Evolutionary conservation across 2,113 vertebrate species (phyloP), one percentile per base, ranked within the genome.

Genomic region (Oncorhynchus tshawytscha): DNA sequence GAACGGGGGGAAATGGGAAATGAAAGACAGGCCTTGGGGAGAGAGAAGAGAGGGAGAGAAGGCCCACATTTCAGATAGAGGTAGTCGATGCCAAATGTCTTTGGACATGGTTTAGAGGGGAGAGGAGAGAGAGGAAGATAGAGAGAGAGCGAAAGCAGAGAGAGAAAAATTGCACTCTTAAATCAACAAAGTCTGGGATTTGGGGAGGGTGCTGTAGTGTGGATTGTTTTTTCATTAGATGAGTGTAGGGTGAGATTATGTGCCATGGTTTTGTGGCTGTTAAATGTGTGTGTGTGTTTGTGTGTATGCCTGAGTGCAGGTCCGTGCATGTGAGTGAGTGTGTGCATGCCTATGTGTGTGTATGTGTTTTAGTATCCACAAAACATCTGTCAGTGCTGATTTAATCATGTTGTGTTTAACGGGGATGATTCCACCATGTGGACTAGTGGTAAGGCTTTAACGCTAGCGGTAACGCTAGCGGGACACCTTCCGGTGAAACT

Each of bases 161-260:
- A 54, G 51, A 67, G 25, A 16, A 67, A 67, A 22, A 67, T 67
- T 31, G 24, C 65, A 67, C 22, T 31, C 25, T 27, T 67, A 31
- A 67, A 67, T 31, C 65, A 67, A 27, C 65, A 67, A 16, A 67
- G 62, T 65, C 62, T 13, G 6, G 62, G 62, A 65, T 65, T 65
- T 65, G 25, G 62, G 62, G 25, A 25, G 22, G 29, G 27, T 67
- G 24, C 27, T 29, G 12, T 29, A 6, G 65, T 67, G 29, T 67
- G 65, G 65, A 31, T 31, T 67, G 65, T 67, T 67, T 67, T 67
- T 67, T 67, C 65, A 65, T 65, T 65, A 27, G 62, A 29, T 29
- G 65, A 16, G 24, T 67, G 25, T 31, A 29, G 27, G 65, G 27
- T 67, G 65, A 67, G 65, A 67, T 67, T 27, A 67, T 27, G 65